These are phyloP conservation scores for Pristionchus arcanus DNA, from an alignment of 2,888 invertebrate genomes.

Conservation along the genomic window DNA sequence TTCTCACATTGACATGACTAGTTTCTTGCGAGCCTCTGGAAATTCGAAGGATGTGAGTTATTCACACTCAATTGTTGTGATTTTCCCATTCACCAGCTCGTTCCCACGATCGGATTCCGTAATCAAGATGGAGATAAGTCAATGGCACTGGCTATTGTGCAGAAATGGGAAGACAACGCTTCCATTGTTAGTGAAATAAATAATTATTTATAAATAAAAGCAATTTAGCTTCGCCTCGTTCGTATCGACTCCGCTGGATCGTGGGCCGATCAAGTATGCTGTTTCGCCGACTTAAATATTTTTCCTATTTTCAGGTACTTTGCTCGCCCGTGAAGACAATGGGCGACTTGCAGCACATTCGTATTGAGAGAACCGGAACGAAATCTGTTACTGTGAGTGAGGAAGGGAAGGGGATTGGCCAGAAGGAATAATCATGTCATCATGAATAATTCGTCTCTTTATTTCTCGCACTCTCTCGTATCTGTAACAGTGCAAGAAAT, in stretches of 20 bases:
- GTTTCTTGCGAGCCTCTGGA: neutral
- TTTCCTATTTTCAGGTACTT: neutral
- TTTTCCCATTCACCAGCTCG: neutral
- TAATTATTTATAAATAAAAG: neutral
- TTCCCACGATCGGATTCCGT: neutral
- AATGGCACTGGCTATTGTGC: neutral
- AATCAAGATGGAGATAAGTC: neutral
- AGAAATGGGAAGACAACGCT: neutral
- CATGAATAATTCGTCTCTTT: no score
- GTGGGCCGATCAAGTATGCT: neutral
- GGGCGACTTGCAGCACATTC: neutral
- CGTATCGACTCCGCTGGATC: neutral
- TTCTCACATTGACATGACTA: neutral
- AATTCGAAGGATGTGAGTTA: neutral
- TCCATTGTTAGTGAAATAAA: neutral
- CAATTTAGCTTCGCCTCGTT: neutral
- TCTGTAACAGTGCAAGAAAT: no score
- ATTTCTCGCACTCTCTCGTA: no score
- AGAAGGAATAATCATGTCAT: neutral
- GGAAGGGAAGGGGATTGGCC: no score
- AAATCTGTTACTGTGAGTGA: neutral
- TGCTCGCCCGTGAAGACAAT: neutral
- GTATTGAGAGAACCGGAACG: neutral
- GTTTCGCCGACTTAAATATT: neutral
- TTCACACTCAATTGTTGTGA: neutral